These are phyloP conservation scores for Listrodromus nycthemerus DNA, from an alignment of 2,888 invertebrate species.

Conservation along the genomic window DNA sequence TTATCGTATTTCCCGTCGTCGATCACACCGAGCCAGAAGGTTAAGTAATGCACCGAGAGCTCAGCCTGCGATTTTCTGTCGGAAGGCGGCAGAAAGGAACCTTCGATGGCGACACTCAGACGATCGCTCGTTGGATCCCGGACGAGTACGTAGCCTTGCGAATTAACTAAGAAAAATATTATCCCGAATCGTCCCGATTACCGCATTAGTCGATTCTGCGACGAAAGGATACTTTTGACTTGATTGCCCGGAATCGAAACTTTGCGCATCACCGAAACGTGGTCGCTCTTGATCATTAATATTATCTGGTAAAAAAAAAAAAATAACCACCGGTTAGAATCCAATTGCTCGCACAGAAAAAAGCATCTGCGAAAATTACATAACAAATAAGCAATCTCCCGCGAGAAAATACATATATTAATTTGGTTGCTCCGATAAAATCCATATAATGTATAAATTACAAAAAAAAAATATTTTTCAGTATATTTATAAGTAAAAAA, in stretches of 20 bases:
- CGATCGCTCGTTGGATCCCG: slow-evolving; percentile 82
- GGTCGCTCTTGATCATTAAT: slow-evolving; percentile 90
- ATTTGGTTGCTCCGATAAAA: too few species aligned
- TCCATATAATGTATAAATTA: too few species aligned
- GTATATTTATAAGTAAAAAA: neutral
- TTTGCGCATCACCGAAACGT: slow-evolving; percentile 86
- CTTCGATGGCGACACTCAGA: slow-evolving; percentile 86
- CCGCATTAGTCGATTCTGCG: slow-evolving; percentile 12
- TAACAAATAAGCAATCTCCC: too few species aligned
- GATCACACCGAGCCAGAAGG: slow-evolving; percentile 85
- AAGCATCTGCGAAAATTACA: neutral
- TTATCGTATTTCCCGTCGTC: slow-evolving; percentile 61
- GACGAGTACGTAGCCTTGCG: slow-evolving; percentile 74
- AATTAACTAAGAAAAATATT: slow-evolving; percentile 45
- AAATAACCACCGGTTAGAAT: neutral
- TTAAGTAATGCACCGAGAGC: slow-evolving; percentile 83
- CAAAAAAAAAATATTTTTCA: too few species aligned
- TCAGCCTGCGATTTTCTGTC: slow-evolving; percentile 83
- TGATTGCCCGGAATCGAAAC: slow-evolving; percentile 87
- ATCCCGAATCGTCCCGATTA: neutral
- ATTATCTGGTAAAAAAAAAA: slow-evolving; percentile 81
- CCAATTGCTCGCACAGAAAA: neutral
- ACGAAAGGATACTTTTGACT: slow-evolving; percentile 85
- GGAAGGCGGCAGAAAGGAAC: slow-evolving; percentile 86
- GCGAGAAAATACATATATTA: too few species aligned